Evolutionary conservation across 2,888 invertebrate genomes (phyloP), one percentile per base, ranked within the genome.

Genomic region (Drosophila engyochracea): DNA sequence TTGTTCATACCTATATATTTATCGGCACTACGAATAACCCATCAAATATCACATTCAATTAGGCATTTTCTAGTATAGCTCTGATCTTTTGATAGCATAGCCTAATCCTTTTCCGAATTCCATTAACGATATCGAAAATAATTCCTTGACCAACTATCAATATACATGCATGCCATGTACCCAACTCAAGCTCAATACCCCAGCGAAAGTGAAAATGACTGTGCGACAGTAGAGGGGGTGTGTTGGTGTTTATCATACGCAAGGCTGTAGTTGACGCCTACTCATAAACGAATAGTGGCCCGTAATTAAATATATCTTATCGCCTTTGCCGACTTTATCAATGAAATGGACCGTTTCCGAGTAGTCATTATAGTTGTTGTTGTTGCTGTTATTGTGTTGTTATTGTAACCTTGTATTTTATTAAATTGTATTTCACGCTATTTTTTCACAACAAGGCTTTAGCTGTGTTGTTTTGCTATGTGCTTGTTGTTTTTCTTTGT

Each of bases 291-390:
- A 74, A 76, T 75, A 74, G 72, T 79, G 81, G 82, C 74, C 65
- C 65, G 73, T 85, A 87, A 89, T 87, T 89, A 83, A 82, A 82
- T 76, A 82, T 77, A 85, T 85, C 83, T 79, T 84, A 85, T 85
- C 85, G 74, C 65, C 68, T n/a, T 52, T 66, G 71, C 64, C 76
- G 76, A 74, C 68, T 81, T 88, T 86, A 89, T 89, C 85, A 80
- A 67, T 73, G 83, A 74, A 74, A 85, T 83, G 83, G 74, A 76
- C 79, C 85, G 79, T 85, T 86, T 78, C 75, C 59, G 71, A 47
- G 25, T 49, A 70, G 53, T 47, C 63, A 30, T 60, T 53, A 35
- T 63, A 71, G 70, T 75, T 54, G 22, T 35, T 49, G 33, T 39
- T 47, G 14, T 60, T 64, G 55, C 57, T 68, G 58, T 51, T 33